Evolutionary conservation across 2,113 vertebrate species (phyloP).

Genomic region (Sarotherodon lohbergeri): DNA sequence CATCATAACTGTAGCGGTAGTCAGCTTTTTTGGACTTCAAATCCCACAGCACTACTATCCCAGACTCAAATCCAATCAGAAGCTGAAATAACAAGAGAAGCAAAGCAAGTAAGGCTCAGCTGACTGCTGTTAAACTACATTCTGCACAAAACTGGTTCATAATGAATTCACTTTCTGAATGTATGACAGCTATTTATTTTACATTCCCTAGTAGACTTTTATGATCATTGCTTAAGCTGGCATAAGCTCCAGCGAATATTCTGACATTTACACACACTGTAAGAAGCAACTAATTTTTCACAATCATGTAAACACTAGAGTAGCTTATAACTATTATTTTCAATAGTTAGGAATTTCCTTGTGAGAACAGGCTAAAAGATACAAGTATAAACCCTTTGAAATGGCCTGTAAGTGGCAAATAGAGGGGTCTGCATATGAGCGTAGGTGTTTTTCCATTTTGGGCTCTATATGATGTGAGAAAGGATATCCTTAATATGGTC

Average conservation of each 20-base stretch:
- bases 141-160: background rate
- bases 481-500: background rate
- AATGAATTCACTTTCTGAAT: background rate
- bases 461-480: background rate
- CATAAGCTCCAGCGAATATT: background rate
- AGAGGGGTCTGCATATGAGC: background rate
- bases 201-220: background rate
- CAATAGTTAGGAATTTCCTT: background rate
- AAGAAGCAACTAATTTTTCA: background rate
- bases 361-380: background rate
- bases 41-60: slow-evolving; percentile 94
- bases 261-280: background rate
- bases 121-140: background rate
- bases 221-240: background rate
- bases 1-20: slow-evolving; percentile 95
- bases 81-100: slow-evolving; percentile 75
- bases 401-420: background rate
- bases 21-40: slow-evolving; percentile 97
- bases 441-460: background rate
- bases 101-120: background rate
- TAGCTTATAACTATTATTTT: background rate
- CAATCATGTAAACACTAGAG: background rate
- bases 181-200: background rate
- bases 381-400: background rate
- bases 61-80: slow-evolving; percentile 95